These are phyloP conservation scores for Ondatra zibethicus DNA, from an alignment of 2,113 vertebrate species.

Conservation along the genomic window DNA sequence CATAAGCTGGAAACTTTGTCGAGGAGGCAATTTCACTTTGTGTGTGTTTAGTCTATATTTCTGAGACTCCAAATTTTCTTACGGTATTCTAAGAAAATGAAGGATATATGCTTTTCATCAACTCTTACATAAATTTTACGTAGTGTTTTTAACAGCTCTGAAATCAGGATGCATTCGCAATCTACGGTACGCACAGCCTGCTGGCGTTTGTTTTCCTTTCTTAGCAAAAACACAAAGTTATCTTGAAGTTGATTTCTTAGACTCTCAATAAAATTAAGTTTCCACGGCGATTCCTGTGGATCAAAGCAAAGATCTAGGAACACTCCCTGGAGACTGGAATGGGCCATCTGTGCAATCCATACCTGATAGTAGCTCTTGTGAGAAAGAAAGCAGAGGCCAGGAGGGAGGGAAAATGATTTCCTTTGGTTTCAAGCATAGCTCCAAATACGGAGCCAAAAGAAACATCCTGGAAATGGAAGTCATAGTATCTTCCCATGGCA, in stretches of 20 bases:
- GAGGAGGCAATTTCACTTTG: background rate
- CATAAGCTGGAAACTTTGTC: background rate
- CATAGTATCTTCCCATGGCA: background rate
- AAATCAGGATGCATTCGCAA: background rate
- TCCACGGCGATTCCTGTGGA: background rate
- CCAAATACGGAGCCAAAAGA: background rate
- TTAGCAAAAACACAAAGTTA: conserved; percentile 26
- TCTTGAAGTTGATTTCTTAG: conserved; percentile 26
- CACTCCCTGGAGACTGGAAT: background rate
- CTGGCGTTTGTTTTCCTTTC: background rate
- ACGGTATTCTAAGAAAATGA: conserved; percentile 3
- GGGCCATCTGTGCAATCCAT: background rate
- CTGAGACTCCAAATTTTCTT: conserved; percentile 11
- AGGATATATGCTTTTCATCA: background rate
- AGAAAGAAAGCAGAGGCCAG: background rate
- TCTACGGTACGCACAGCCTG: background rate
- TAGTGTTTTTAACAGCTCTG: conserved; percentile 11
- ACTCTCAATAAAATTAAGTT: background rate
- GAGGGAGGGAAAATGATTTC: background rate
- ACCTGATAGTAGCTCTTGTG: background rate
- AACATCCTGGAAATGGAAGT: background rate
- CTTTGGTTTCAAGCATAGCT: background rate
- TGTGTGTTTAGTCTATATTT: conserved; percentile 19
- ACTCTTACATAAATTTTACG: background rate
- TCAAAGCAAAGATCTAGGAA: background rate